phyloP scores from a whole-genome alignment of 1,140 invertebrate genomes.

The Achroia grisella region DNA sequence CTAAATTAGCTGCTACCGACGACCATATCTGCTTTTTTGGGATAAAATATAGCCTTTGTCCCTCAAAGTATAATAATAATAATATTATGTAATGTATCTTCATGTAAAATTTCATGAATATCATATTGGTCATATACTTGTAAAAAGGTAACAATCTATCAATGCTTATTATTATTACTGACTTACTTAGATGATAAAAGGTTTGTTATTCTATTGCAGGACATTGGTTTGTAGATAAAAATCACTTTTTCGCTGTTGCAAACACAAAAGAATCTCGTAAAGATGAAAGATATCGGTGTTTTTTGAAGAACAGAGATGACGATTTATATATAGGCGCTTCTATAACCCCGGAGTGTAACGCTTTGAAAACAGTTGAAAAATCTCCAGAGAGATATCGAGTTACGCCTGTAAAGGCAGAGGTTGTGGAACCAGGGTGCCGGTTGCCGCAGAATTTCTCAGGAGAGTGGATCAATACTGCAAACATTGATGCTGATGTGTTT shows the following conservation, averaged over 20 bases:
- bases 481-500: slow-evolving; percentile 93
- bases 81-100: no score
- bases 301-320: slow-evolving; percentile 94
- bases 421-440: slow-evolving; percentile 92
- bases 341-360: slow-evolving; percentile 94
- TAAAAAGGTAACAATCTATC: no score
- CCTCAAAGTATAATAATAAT: no score
- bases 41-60: no score
- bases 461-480: slow-evolving; percentile 97
- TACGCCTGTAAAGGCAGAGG: slow-evolving; percentile 89
- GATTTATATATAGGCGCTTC: slow-evolving; percentile 90
- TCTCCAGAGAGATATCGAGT: slow-evolving; percentile 92
- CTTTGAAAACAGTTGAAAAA: slow-evolving; percentile 93
- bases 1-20: no score
- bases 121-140: no score
- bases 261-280: slow-evolving; percentile 95
- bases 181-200: no score
- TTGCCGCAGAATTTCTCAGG: slow-evolving; percentile 95
- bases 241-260: slow-evolving; percentile 95
- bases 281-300: slow-evolving; percentile 95
- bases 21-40: no score
- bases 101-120: no score
- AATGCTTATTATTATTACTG: no score
- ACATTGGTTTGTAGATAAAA: slow-evolving; percentile 96
- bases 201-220: slow-evolving; percentile 57